A percentile compares a stretch with the other conserved stretches of the same genome.
Conservation (phyloP, 2,113 vertebrate species). For the Porphyrio hochstetteri region DNA sequence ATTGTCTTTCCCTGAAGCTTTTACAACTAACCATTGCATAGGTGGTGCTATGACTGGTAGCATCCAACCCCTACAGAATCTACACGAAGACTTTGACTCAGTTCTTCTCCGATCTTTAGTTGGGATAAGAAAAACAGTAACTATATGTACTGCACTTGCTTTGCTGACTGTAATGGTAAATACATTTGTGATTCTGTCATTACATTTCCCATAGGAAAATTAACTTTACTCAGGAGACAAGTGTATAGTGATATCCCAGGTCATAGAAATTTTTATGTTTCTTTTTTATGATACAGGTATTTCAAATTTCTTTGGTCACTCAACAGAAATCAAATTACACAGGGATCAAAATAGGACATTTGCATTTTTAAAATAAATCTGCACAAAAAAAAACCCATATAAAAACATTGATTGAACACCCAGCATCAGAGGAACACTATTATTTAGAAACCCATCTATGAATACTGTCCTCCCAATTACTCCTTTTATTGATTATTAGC, state of each 20-base stretch:
- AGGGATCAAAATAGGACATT: not conserved
- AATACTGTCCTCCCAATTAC: not conserved
- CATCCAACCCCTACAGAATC: not conserved
- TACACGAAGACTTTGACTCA: not conserved
- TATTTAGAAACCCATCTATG: not conserved
- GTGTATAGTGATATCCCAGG: not conserved
- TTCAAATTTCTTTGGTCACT: not conserved
- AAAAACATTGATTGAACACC: not conserved
- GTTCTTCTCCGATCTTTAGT: not conserved
- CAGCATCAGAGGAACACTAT: not conserved
- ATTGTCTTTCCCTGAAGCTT: not conserved
- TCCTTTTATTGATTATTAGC: not conserved
- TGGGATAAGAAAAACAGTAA: not conserved
- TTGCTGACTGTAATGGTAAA: not conserved
- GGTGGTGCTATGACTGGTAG: not conserved
- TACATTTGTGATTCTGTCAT: not conserved
- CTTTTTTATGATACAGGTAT: not conserved
- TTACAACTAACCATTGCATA: not conserved
- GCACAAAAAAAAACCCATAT: not conserved
- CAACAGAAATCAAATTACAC: not conserved
- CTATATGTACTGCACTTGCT: not conserved
- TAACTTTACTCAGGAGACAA: not conserved
- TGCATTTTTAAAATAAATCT: not conserved
- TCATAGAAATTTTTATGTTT: not conserved
- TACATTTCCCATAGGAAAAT: not conserved